phyloP scores from a whole-genome alignment of 2,113 vertebrate genomes.

The Cyprinodon tularosa region DNA sequence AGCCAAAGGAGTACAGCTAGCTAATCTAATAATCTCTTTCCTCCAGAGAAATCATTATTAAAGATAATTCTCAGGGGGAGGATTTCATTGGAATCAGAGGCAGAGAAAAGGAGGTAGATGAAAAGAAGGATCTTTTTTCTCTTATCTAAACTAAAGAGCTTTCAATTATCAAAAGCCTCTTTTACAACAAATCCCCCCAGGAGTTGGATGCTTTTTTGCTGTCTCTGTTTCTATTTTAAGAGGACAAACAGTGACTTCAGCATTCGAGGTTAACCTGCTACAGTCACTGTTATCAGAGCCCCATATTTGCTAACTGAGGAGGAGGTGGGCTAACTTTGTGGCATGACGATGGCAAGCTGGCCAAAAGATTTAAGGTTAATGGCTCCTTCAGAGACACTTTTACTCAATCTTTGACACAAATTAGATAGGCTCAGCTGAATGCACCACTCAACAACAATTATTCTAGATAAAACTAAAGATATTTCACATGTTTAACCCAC shows the following conservation, averaged over 20 bases:
- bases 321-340: not conserved
- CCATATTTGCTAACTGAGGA: not conserved
- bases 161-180: not conserved
- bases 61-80: not conserved
- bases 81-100: not conserved
- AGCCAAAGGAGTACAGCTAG: conserved; percentile 4
- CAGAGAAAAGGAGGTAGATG: not conserved
- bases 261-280: not conserved
- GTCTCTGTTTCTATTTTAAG: too few relatives aligned
- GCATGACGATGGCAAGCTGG: not conserved
- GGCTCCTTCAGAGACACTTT: not conserved
- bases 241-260: not conserved
- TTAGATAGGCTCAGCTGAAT: not conserved
- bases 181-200: not conserved
- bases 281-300: not conserved
- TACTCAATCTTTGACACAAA: not conserved
- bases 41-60: not conserved
- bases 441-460: too few relatives aligned
- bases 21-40: not conserved
- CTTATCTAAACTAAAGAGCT: not conserved
- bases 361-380: not conserved
- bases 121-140: not conserved
- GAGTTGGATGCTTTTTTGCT: too few relatives aligned
- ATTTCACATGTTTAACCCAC: not conserved
- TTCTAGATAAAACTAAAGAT: not conserved